Evolutionary conservation across 2,888 invertebrate genomes (phyloP).

Genomic region (Dynastes maya): DNA sequence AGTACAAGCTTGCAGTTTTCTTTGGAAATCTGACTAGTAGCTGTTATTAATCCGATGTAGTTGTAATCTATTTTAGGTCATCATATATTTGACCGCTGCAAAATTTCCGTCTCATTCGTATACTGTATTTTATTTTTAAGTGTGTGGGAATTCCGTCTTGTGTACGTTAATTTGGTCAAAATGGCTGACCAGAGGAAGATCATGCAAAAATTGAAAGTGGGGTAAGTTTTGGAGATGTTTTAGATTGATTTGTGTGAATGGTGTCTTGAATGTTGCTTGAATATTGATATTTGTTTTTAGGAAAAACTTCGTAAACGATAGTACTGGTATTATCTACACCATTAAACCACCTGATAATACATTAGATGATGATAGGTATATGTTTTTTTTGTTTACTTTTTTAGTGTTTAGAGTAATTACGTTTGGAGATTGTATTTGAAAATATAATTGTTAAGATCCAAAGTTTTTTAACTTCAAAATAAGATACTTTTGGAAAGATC

Average conservation of each 20-base stretch:
- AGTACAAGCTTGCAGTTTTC: not conserved
- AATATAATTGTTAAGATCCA: too few relatives aligned
- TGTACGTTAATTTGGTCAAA: not conserved
- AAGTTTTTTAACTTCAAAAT: too few relatives aligned
- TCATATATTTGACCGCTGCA: not conserved
- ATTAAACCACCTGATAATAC: conserved; percentile 40
- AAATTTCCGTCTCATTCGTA: conserved; percentile 2
- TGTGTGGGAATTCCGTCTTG: not conserved
- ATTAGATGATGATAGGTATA: conserved; percentile 37
- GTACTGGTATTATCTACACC: conserved; percentile 47
- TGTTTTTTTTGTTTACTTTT: not conserved
- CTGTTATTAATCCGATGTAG: conserved; percentile 1
- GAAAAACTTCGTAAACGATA: conserved; percentile 48
- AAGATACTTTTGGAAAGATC: too few relatives aligned
- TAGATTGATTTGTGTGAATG: too few relatives aligned
- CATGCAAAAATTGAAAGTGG: conserved; percentile 44
- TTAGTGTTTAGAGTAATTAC: too few relatives aligned
- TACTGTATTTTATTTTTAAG: not conserved
- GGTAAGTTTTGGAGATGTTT: conserved; percentile 16
- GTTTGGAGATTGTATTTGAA: too few relatives aligned
- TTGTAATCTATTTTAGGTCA: not conserved
- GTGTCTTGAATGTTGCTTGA: too few relatives aligned
- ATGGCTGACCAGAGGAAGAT: conserved; percentile 47
- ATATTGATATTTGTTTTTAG: conserved; percentile 23
- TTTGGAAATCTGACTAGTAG: not conserved